Percentiles rank a stretch among this genome's conserved stretches.
Evolutionary conservation across 1,140 invertebrate species (phyloP).

Genomic region (Drosophila tropicalis): DNA sequence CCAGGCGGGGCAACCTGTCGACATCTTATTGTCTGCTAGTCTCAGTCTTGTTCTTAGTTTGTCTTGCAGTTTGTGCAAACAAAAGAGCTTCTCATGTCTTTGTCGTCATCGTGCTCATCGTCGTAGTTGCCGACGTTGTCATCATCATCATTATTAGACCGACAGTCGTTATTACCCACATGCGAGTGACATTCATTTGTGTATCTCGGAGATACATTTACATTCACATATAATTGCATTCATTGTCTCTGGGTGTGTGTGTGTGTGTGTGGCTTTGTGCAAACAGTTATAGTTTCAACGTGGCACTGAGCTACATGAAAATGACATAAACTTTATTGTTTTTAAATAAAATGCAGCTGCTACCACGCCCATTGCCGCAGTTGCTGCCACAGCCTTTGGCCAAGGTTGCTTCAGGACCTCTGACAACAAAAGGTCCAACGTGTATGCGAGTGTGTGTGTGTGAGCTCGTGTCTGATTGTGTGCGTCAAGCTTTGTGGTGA

Average conservation of each 20-base stretch:
- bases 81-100: conserved; percentile 17
- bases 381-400: not conserved
- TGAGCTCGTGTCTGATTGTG: not conserved
- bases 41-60: conserved; percentile 11
- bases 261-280: conserved; percentile 18
- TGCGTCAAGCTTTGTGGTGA: conserved; percentile 3
- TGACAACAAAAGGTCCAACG: conserved; percentile 7
- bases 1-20: not conserved
- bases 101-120: conserved; percentile 30
- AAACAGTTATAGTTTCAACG: conserved; percentile 26
- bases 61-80: conserved; percentile 34
- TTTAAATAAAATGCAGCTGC: conserved; percentile 36
- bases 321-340: conserved; percentile 61
- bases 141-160: conserved; percentile 35
- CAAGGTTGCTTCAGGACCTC: not conserved
- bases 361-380: not conserved
- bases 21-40: conserved; percentile 26
- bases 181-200: conserved; percentile 57
- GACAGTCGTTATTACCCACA: conserved; percentile 43
- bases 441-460: not conserved
- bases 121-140: conserved; percentile 22
- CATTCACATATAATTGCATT: conserved; percentile 49
- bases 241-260: conserved; percentile 11
- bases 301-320: conserved; percentile 29
- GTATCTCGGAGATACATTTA: conserved; percentile 34